phyloP scores from a whole-genome alignment of 1,140 invertebrate species.

The Euwallacea similis region DNA sequence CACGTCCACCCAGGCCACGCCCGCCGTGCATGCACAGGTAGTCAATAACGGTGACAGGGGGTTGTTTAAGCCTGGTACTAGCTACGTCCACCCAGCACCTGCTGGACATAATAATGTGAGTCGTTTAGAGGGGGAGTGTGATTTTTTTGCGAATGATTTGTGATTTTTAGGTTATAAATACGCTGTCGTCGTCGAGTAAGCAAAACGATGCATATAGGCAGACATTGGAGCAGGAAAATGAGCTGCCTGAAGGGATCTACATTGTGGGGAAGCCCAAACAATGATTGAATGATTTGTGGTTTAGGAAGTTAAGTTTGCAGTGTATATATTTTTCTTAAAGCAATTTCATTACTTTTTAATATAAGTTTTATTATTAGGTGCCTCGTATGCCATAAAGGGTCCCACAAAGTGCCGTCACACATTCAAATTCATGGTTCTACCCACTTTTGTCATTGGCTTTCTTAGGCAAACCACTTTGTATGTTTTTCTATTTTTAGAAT shows the following conservation, averaged over 20 bases:
- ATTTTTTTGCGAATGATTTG: neutral
- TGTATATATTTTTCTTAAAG: neutral
- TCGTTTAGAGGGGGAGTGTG: neutral
- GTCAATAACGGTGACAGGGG: conserved; percentile 16
- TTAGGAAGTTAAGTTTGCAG: neutral
- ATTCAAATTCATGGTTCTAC: too few species aligned
- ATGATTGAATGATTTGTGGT: neutral
- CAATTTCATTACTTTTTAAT: neutral
- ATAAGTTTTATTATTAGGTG: neutral
- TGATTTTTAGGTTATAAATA: conserved; percentile 21
- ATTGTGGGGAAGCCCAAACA: conserved; percentile 30
- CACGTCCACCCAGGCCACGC: conserved; percentile 21
- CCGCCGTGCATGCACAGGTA: conserved; percentile 15
- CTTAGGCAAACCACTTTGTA: too few species aligned
- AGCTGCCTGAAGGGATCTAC: conserved; percentile 34
- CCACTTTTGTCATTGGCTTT: too few species aligned
- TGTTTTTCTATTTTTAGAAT: too few species aligned
- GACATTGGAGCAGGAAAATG: conserved; percentile 28
- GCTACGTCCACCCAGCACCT: neutral
- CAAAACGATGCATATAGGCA: conserved; percentile 19
- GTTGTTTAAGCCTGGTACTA: conserved; percentile 8
- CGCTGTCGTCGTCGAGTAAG: conserved; percentile 1
- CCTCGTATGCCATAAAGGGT: too few species aligned
- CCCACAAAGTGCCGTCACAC: too few species aligned
- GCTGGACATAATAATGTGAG: conserved; percentile 25